Conservation (phyloP, 2,888 invertebrate species). For the Andrena marginata region DNA sequence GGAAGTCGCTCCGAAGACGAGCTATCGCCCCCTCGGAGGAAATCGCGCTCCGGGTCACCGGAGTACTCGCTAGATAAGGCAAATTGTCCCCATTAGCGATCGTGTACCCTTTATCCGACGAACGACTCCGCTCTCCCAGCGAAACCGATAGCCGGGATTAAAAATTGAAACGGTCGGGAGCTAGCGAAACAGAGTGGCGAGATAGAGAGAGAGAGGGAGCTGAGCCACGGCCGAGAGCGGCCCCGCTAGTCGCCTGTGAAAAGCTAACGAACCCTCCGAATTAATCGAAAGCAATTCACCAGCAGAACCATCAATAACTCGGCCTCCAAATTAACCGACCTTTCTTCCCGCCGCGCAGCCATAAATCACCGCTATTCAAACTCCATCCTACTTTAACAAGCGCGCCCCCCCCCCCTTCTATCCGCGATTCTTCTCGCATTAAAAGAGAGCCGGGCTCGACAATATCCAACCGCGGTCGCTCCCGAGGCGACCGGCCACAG, state of each 20-base stretch:
- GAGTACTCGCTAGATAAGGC: slow-evolving; percentile 3
- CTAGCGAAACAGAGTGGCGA: no score
- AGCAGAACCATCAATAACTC: slow-evolving; percentile 30
- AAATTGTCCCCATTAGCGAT: no score
- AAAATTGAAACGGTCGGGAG: no score
- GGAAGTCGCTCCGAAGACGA: not conserved
- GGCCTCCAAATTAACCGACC: slow-evolving; percentile 23
- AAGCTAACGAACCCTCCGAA: slow-evolving; percentile 20
- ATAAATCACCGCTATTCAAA: slow-evolving; percentile 43
- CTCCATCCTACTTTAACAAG: slow-evolving; percentile 31
- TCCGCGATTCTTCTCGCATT: slow-evolving; percentile 23
- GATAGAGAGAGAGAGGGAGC: no score
- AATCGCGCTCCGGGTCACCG: not conserved
- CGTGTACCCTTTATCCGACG: no score
- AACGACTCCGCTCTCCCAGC: no score
- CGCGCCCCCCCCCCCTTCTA: not conserved
- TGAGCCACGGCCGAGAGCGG: no score
- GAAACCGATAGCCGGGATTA: no score
- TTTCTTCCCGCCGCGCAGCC: slow-evolving; percentile 16
- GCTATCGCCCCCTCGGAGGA: not conserved
- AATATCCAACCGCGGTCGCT: not conserved
- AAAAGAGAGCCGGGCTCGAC: slow-evolving; percentile 23
- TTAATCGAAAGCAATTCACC: slow-evolving; percentile 36
- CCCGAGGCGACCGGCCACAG: not conserved
- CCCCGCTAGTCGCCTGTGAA: not conserved